Conservation (phyloP, 2,888 invertebrate genomes). For the Theretra japonica region DNA sequence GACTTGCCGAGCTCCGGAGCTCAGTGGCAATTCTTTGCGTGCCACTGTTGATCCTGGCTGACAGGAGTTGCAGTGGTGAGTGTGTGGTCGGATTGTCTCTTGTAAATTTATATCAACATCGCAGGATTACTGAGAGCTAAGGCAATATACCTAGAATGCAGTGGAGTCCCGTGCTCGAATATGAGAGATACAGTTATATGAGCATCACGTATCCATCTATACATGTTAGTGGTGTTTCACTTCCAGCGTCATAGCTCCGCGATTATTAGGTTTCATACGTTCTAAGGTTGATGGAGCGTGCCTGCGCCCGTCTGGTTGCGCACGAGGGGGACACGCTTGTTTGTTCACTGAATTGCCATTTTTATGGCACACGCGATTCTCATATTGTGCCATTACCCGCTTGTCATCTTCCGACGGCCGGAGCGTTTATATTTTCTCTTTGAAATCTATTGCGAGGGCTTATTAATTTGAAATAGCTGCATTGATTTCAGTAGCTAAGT, state of each 20-base stretch:
- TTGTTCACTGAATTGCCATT: slow-evolving; percentile 68
- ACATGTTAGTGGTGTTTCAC: not conserved
- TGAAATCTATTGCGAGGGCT: not conserved
- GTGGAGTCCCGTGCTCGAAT: no score
- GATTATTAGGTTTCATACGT: slow-evolving; percentile 62
- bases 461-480: not conserved
- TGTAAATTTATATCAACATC: no score
- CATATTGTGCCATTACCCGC: slow-evolving; percentile 55
- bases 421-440: slow-evolving; percentile 1
- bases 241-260: slow-evolving; percentile 10
- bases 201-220: no score
- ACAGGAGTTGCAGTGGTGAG: no score
- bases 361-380: slow-evolving; percentile 61
- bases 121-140: no score
- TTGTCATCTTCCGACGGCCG: slow-evolving; percentile 18
- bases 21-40: no score
- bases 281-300: slow-evolving; percentile 62
- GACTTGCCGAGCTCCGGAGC: no score
- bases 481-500: not conserved
- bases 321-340: slow-evolving; percentile 57
- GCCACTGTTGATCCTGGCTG: no score
- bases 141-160: no score
- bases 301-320: slow-evolving; percentile 47
- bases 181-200: no score
- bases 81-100: no score